Conservation (phyloP, 2,113 vertebrate species). For the Naja naja region DNA sequence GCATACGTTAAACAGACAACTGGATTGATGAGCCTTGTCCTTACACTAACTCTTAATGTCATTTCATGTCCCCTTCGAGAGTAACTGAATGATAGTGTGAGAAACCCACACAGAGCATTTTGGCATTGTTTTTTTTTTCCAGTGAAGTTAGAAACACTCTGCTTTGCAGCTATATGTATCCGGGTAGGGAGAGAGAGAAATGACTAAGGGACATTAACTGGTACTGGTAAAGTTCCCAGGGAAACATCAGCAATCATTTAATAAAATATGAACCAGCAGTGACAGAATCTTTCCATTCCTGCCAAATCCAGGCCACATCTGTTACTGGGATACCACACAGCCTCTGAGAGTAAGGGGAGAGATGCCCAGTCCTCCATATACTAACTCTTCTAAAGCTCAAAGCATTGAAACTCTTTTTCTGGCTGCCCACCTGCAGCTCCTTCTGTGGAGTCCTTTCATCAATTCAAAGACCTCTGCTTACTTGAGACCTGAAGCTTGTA, state of each 20-base stretch:
- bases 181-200: not conserved
- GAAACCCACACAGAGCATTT: not conserved
- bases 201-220: not conserved
- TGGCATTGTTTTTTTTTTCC: not conserved
- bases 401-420: constrained; percentile 40
- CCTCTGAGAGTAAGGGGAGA: not conserved
- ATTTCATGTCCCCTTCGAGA: not conserved
- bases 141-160: not conserved
- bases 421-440: constrained; percentile 33
- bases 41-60: constrained; percentile 6
- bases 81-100: not conserved
- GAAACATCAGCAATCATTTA: constrained; percentile 13
- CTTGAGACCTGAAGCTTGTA: not conserved
- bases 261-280: constrained; percentile 23
- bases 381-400: constrained; percentile 26
- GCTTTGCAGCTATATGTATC: not conserved
- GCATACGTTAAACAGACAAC: not conserved
- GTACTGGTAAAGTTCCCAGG: constrained; percentile 1
- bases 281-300: not conserved
- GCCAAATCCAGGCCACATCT: constrained; percentile 19
- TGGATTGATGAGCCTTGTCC: constrained; percentile 3
- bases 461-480: not conserved
- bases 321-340: not conserved
- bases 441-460: constrained; percentile 37
- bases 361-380: constrained; percentile 8